phyloP scores from a whole-genome alignment of 2,113 vertebrate species.

The Aix galericulata region DNA sequence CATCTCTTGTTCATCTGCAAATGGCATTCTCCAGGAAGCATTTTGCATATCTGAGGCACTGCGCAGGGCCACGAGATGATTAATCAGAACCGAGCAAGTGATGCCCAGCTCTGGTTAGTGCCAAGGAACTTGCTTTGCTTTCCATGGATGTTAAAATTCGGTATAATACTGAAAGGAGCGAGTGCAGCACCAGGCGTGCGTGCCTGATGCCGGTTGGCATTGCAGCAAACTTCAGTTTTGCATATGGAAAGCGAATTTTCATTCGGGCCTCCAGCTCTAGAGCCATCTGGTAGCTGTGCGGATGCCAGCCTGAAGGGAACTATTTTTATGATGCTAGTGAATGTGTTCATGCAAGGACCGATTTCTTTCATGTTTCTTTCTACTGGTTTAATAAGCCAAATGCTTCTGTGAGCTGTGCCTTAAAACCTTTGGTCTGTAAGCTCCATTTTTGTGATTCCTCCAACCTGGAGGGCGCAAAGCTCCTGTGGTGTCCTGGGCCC shows the following conservation, averaged over 20 bases:
- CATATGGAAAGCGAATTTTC: neutral
- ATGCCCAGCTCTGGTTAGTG: neutral
- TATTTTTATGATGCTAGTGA: neutral
- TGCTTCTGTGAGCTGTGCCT: neutral
- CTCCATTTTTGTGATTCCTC: accelerated
- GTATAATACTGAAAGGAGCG: accelerated
- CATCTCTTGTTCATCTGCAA: neutral
- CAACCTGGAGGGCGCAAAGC: neutral
- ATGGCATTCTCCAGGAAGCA: neutral
- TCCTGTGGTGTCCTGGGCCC: neutral
- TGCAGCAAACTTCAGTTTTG: neutral
- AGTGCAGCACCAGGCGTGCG: neutral
- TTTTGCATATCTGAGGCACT: neutral
- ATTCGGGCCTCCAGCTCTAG: neutral
- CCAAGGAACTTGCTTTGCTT: neutral
- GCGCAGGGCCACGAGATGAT: accelerated
- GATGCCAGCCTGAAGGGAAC: neutral
- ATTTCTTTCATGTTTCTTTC: neutral
- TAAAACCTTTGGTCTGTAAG: neutral
- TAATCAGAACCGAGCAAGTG: accelerated
- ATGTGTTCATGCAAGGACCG: accelerated
- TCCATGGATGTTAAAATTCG: neutral
- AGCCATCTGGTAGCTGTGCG: neutral
- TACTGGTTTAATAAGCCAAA: neutral
- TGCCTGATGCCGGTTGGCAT: neutral